These are phyloP conservation scores for Serilophus lunatus DNA, from an alignment of 2,113 vertebrate species.

Conservation along the genomic window DNA sequence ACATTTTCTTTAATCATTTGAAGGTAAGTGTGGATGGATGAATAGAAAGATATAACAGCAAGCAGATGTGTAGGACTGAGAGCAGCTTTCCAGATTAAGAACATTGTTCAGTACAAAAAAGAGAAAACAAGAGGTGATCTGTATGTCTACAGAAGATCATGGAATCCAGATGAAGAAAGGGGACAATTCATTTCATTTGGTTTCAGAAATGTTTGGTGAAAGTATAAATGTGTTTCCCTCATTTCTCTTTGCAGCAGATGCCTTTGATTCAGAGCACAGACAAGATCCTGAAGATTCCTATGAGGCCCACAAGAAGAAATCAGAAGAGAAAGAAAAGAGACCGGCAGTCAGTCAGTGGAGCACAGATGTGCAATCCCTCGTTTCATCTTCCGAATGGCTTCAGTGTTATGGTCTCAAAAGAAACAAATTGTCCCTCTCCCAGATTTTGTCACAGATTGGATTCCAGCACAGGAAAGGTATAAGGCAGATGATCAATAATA, in stretches of 20 bases:
- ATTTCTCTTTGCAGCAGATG: slow-evolving; percentile 26
- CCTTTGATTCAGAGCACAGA: background rate
- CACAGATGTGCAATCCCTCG: slow-evolving; percentile 49
- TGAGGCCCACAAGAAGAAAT: background rate
- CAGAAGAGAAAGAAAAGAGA: background rate
- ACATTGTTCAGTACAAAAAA: background rate
- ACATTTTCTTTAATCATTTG: background rate
- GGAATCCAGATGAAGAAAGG: background rate
- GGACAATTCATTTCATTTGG: background rate
- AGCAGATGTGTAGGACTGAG: background rate
- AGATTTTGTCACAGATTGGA: slow-evolving; percentile 79
- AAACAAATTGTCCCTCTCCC: slow-evolving; percentile 72
- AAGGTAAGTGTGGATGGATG: background rate
- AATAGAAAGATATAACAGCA: background rate
- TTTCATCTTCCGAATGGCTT: slow-evolving; percentile 80
- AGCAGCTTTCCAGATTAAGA: background rate
- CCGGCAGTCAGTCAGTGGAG: background rate
- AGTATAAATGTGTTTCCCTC: background rate
- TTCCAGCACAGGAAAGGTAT: slow-evolving; percentile 80
- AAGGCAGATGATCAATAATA: background rate
- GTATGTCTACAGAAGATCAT: background rate
- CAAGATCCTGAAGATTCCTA: background rate
- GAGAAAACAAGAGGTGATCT: background rate
- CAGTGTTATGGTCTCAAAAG: slow-evolving; percentile 74
- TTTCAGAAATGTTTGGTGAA: background rate